Evolutionary conservation across 2,797 vertebrate species (phyloP).

Genomic region (Halcyon badia): DNA sequence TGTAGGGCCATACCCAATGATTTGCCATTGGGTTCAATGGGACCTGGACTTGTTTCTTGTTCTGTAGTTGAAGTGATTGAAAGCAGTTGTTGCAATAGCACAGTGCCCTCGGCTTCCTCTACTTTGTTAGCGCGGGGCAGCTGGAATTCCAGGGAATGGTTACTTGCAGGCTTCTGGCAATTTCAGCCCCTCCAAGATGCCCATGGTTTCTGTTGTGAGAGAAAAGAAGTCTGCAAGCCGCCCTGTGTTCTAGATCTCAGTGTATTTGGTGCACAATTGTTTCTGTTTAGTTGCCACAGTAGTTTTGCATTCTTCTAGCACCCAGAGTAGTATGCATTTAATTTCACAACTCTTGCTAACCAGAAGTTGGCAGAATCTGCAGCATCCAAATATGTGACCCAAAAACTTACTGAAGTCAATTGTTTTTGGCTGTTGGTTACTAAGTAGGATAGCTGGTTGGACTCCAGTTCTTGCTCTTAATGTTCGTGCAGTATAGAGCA

Average conservation of each 20-base stretch:
- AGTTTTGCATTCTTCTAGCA: neutral
- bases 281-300: neutral
- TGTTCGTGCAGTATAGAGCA: fast-evolving
- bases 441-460: neutral
- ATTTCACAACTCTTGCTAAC: neutral
- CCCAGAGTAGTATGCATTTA: neutral
- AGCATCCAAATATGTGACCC: neutral
- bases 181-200: neutral
- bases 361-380: neutral
- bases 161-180: neutral
- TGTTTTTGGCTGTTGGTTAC: neutral
- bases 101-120: neutral
- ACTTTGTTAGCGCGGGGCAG: neutral
- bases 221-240: neutral
- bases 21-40: neutral
- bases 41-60: neutral
- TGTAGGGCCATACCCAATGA: neutral
- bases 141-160: neutral
- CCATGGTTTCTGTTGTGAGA: neutral
- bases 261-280: neutral
- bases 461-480: neutral
- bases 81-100: neutral
- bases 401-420: neutral
- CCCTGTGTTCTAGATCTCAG: neutral
- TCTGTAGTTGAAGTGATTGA: neutral